Base-by-base conservation (phyloP, 1,140 invertebrate species). In the Gryllus bimaculatus region DNA sequence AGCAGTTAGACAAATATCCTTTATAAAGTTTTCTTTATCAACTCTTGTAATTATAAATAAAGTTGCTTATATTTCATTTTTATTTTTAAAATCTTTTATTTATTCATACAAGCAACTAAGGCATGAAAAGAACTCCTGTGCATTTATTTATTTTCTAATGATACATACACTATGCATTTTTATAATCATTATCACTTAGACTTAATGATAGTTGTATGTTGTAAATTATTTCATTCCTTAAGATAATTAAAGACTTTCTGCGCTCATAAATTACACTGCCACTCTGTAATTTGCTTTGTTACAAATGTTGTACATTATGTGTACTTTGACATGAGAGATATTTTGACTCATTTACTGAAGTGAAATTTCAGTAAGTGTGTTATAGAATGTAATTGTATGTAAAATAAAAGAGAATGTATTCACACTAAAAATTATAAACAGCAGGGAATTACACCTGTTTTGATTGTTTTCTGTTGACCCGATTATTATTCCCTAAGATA, bases 171-270 rank as follows among this genome's bases (percentile, higher is more conserved):
- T 39, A 66, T 66, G 54, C 54, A 66, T 66, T 66, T 66, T 66
- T 18, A 66, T 66, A 39, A 39, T 39, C 26, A 39, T 66, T 66
- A 18, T 66, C 10, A 66, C 54, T 66, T 66, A 66, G 54, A 13
- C 18, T 66, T 66, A 66, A 66, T 66, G 18, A 66, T 66, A 66
- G 18, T 66, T 66, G 18, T 66, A 66, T 66, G 54, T 66, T 66
- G 54, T 66, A 66, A 66, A 66, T 66, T 66, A 66, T 66, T 66
- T 66, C 54, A 66, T 66, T 66, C 54, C 54, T 66, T 66, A 66
- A 66, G 54, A 13, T 66, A 66, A 66, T 13, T 66, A 13, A 66
- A 66, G 18, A 18, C 10, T 18, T 66, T 66, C 18, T 66, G 54
- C 18, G 54, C 54, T 66, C 54, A 66, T 66, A 66, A 10, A 66